Conservation (phyloP, 64 coral and sea anemone species). For the Stylophora pistillata region DNA sequence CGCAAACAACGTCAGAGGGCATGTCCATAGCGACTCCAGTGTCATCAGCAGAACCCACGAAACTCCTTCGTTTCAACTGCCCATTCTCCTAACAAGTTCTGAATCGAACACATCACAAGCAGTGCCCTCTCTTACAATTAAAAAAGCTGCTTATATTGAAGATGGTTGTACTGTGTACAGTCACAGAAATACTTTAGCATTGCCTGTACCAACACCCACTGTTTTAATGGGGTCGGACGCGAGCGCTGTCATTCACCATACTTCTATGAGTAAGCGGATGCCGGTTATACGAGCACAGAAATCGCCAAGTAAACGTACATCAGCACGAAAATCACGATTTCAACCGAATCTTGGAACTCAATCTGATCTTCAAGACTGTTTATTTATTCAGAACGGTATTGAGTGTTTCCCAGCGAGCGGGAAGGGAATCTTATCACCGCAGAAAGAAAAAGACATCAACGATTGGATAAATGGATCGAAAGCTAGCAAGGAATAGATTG, state of each 20-base stretch:
- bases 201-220: slow-evolving; percentile 8
- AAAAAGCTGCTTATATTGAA: not conserved
- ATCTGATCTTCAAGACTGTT: slow-evolving; percentile 37
- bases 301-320: not conserved
- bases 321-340: too few relatives aligned
- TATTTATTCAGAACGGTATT: slow-evolving; percentile 72
- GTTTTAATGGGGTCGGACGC: not conserved
- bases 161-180: not conserved
- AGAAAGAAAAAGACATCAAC: slow-evolving; percentile 54
- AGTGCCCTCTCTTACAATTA: not conserved
- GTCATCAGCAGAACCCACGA: not conserved
- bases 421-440: slow-evolving; percentile 32
- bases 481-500: not conserved
- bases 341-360: not conserved
- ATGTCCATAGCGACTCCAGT: slow-evolving; percentile 1
- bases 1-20: slow-evolving; percentile 5
- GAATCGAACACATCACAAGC: not conserved
- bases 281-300: not conserved
- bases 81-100: not conserved
- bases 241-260: not conserved
- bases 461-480: slow-evolving; percentile 43
- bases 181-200: not conserved
- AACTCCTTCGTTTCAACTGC: not conserved
- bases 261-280: not conserved
- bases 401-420: slow-evolving; percentile 6